Evolutionary conservation across 2,113 vertebrate genomes (phyloP), one percentile per base, ranked within the genome.

Genomic region (Elephas maximus): DNA sequence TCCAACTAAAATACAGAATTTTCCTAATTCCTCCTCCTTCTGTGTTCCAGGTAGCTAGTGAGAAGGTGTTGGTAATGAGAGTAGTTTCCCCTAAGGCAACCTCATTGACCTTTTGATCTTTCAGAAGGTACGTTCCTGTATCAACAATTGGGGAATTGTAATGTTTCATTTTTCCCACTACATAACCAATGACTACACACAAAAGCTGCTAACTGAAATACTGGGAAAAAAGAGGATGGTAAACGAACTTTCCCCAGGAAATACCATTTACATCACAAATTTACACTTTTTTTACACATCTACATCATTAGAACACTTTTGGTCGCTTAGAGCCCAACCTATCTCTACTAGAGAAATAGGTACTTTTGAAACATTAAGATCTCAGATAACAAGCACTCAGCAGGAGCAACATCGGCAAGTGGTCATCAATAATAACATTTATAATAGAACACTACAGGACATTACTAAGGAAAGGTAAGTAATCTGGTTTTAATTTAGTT

Each of bases 51-150:
- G 85, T 60, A 96, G 45, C 57, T 41, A 67, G 45, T 78, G 45
- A 88, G 76, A 81, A 90, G 24, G 45, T 85, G 45, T 45, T 33
- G 9, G 83, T 90, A 92, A 96, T n/a, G 78, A 7, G 0, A 93
- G 90, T 53, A n/a, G 24, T 85, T 97, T 85, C 86, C 81, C 95
- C 21, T 62, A 71, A 80, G 20, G 37, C 28, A 71, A 83, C 62
- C 33, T 71, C 82, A 33, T 0, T 91, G 74, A 80, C 81, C 81
- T 95, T 94, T 44, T 96, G 73, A 67, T 76, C 63, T 91, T 97
- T 95, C 77, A 74, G 37, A 65, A 82, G 26, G 44, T 86, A 8
- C 48, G 1, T 94, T 93, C 60, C 51, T 51, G 94, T 71, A 88
- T 67, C 20, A 26, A 37, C 78, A 83, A 80, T 81, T 94, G 53